These are phyloP conservation scores for Nomada fabriciana DNA, from an alignment of 2,888 invertebrate species.

Conservation along the genomic window DNA sequence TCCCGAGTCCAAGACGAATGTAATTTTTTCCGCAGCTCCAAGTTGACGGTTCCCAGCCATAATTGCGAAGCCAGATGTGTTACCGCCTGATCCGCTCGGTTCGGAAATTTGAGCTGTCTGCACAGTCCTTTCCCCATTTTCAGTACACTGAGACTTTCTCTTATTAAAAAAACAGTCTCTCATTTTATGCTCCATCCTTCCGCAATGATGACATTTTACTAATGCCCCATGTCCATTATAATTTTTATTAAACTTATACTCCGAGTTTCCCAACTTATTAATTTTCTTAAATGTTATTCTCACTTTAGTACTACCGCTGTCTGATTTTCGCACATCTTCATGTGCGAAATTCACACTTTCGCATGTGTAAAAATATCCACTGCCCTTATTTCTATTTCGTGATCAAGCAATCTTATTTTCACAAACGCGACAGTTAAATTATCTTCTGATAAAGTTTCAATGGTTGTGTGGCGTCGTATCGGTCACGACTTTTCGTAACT, in stretches of 20 bases:
- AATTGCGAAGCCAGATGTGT: background rate
- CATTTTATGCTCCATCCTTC: background rate
- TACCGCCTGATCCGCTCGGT: too few relatives aligned
- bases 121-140: background rate
- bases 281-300: background rate
- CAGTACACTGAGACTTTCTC: background rate
- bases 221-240: too few relatives aligned
- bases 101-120: background rate
- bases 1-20: background rate
- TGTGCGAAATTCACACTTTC: background rate
- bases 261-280: background rate
- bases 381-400: background rate
- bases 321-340: background rate
- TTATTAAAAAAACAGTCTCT: background rate
- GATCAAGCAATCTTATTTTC: background rate
- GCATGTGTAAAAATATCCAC: background rate
- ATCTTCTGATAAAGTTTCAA: background rate
- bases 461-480: too few relatives aligned
- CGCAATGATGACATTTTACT: background rate
- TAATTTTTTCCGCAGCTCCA: background rate
- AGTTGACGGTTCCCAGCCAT: background rate
- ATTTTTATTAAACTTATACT: background rate
- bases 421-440: background rate
- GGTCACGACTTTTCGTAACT: too few relatives aligned
- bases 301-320: background rate